These are phyloP conservation scores for Phrixothrix hirtus DNA, from an alignment of 2,888 invertebrate genomes.

Conservation along the genomic window DNA sequence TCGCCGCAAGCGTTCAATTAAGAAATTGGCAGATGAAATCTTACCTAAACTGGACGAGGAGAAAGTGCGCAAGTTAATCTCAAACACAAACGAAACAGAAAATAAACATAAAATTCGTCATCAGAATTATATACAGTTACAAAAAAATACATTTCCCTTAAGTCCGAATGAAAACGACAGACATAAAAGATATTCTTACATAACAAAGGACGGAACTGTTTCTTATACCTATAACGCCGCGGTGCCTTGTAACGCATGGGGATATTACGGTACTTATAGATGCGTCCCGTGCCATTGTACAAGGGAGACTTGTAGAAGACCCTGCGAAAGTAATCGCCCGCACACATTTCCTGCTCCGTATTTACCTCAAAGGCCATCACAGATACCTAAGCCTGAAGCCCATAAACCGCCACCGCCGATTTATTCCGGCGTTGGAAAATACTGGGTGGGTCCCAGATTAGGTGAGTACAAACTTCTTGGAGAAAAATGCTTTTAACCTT, in stretches of 20 bases:
- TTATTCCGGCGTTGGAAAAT: conserved; percentile 25
- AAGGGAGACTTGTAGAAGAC: conserved; percentile 18
- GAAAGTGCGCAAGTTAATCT: background rate
- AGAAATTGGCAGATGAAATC: conserved; percentile 11
- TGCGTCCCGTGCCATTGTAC: conserved; percentile 21
- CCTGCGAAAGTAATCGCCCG: conserved; percentile 13
- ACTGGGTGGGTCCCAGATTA: conserved; percentile 30
- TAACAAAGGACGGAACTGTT: conserved; percentile 33
- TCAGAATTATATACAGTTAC: background rate
- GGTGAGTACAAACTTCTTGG: conserved; percentile 14
- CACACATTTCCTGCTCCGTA: conserved; percentile 5
- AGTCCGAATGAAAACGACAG: conserved; percentile 20
- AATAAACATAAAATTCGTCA: conserved; percentile 20
- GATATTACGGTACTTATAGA: conserved; percentile 19
- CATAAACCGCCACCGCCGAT: conserved; percentile 22
- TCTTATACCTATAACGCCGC: conserved; percentile 31
- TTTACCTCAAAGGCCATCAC: conserved; percentile 1
- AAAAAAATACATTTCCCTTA: background rate
- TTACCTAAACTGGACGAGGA: conserved; percentile 4
- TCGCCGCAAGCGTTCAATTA: conserved; percentile 24
- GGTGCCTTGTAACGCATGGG: conserved; percentile 32
- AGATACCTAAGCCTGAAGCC: conserved; percentile 5
- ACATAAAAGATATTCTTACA: conserved; percentile 33
- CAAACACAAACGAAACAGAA: background rate
- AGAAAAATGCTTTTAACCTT: background rate